Evolutionary conservation across 2,797 vertebrate species (phyloP).

Genomic region (Fratercula arctica): DNA sequence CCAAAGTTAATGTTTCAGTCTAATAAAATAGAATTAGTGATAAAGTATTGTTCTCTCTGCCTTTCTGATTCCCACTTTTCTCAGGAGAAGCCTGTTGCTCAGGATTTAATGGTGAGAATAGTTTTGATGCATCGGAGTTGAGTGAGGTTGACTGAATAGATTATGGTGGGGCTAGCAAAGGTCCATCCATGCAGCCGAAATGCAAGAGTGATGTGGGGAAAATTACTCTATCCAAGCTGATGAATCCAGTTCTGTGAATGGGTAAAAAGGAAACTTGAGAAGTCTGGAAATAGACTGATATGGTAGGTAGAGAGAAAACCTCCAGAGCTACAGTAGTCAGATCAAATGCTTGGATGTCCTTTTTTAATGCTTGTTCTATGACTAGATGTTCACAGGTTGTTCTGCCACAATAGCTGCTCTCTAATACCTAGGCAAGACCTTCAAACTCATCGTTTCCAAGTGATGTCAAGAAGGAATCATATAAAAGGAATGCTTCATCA

Average conservation of each 20-base stretch:
- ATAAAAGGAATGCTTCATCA: not conserved
- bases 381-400: not conserved
- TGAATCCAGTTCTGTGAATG: fast-evolving
- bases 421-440: not conserved
- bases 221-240: not conserved
- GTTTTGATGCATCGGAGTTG: not conserved
- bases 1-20: not conserved
- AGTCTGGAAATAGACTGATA: not conserved
- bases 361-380: not conserved
- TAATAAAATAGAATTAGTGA: not conserved
- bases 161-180: not conserved
- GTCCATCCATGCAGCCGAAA: not conserved
- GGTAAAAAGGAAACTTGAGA: not conserved
- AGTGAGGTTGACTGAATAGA: not conserved
- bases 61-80: not conserved
- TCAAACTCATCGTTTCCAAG: not conserved
- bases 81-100: not conserved
- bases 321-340: not conserved
- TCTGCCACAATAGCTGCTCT: not conserved
- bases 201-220: not conserved
- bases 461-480: not conserved
- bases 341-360: not conserved
- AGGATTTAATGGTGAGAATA: not conserved
- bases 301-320: not conserved
- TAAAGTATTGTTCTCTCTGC: not conserved